These are phyloP conservation scores for Otus sunia DNA, from an alignment of 2,113 vertebrate species.

Conservation along the genomic window DNA sequence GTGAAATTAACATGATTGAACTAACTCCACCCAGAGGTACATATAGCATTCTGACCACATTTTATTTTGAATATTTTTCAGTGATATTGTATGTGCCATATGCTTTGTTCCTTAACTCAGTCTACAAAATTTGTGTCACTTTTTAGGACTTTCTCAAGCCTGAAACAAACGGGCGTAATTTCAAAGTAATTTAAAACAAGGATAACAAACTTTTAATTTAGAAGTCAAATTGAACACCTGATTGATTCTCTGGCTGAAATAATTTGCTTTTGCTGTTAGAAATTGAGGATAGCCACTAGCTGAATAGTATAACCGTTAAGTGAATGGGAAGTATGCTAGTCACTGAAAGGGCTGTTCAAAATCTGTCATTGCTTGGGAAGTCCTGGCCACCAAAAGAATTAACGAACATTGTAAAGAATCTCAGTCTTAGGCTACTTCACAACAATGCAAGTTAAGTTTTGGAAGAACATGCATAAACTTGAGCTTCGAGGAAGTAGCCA, in stretches of 20 bases:
- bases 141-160: not conserved
- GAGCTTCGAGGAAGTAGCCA: not conserved
- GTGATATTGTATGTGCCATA: constrained; percentile 34
- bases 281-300: not conserved
- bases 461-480: not conserved
- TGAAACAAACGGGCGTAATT: not conserved
- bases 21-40: constrained; percentile 97
- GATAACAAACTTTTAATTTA: not conserved
- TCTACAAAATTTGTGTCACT: not conserved
- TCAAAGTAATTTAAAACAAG: not conserved
- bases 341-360: not conserved
- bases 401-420: not conserved
- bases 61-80: constrained; percentile 24
- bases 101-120: not conserved
- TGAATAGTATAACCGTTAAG: not conserved
- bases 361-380: not conserved
- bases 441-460: not conserved
- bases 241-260: not conserved
- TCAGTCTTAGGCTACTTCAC: not conserved
- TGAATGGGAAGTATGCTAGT: not conserved
- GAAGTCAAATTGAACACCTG: not conserved
- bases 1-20: constrained; percentile 99
- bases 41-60: constrained; percentile 34
- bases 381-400: not conserved
- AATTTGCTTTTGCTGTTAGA: not conserved